These are phyloP conservation scores for Stenoptilia bipunctidactyla DNA, from an alignment of 2,888 invertebrate species.

Conservation along the genomic window DNA sequence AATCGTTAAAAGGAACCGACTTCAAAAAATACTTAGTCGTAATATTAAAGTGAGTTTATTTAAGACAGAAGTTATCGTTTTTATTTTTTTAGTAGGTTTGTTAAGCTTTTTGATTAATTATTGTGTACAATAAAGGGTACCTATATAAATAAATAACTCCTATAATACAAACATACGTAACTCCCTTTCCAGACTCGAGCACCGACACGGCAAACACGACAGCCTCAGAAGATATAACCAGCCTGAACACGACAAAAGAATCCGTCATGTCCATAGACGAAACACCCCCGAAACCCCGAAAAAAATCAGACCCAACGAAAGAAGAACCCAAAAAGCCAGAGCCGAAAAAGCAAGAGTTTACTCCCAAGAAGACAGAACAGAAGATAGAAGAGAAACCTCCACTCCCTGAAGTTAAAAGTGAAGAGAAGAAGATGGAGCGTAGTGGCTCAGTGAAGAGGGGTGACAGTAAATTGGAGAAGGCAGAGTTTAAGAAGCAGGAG, in stretches of 20 bases:
- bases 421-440: constrained; percentile 33
- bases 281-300: constrained; percentile 14
- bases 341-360: constrained; percentile 21
- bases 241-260: constrained; percentile 23
- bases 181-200: constrained; percentile 38
- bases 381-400: constrained; percentile 24
- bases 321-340: constrained; percentile 45
- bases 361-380: constrained; percentile 21
- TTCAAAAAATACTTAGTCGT: too few relatives aligned
- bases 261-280: constrained; percentile 14
- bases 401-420: constrained; percentile 15
- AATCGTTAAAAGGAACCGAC: too few relatives aligned
- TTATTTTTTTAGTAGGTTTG: too few relatives aligned
- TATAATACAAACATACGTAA: too few relatives aligned
- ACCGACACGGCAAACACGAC: constrained; percentile 30
- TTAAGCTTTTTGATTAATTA: too few relatives aligned
- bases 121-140: too few relatives aligned
- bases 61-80: too few relatives aligned
- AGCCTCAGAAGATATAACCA: constrained; percentile 32
- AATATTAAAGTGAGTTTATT: too few relatives aligned
- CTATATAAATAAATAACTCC: too few relatives aligned
- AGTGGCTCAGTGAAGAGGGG: constrained; percentile 41
- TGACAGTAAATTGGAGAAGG: constrained; percentile 27
- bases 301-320: constrained; percentile 54
- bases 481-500: constrained; percentile 27